Conservation (phyloP, 2,113 vertebrate species). For the Pholis gunnellus region DNA sequence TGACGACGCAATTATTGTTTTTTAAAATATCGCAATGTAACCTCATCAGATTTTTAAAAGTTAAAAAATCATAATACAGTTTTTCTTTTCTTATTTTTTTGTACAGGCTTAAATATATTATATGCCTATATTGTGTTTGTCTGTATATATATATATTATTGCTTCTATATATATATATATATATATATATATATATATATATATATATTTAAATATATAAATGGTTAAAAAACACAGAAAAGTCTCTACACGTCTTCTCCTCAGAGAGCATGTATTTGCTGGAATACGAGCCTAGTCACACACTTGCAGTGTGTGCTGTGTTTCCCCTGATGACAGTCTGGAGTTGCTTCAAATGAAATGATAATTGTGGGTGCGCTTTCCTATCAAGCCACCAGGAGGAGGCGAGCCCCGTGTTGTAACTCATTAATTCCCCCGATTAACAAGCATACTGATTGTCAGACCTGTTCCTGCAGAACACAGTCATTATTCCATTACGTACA, state of each 20-base stretch:
- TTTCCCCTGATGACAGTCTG: background rate
- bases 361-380: constrained; percentile 50
- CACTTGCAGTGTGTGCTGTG: background rate
- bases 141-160: no score
- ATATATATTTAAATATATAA: background rate
- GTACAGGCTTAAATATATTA: background rate
- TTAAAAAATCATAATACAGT: background rate
- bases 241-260: background rate
- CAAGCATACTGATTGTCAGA: background rate
- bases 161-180: background rate
- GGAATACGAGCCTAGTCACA: background rate
- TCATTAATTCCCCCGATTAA: constrained; percentile 29
- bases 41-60: background rate
- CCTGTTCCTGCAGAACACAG: background rate
- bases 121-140: background rate
- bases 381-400: constrained; percentile 70
- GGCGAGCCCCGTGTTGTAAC: constrained; percentile 36
- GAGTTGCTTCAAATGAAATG: background rate
- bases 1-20: background rate
- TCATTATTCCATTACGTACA: background rate
- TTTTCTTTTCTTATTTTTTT: background rate
- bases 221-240: background rate
- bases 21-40: background rate
- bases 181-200: background rate
- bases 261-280: background rate